These are phyloP conservation scores for Xylophagus ater DNA, from an alignment of 2,888 invertebrate genomes.

Conservation along the genomic window DNA sequence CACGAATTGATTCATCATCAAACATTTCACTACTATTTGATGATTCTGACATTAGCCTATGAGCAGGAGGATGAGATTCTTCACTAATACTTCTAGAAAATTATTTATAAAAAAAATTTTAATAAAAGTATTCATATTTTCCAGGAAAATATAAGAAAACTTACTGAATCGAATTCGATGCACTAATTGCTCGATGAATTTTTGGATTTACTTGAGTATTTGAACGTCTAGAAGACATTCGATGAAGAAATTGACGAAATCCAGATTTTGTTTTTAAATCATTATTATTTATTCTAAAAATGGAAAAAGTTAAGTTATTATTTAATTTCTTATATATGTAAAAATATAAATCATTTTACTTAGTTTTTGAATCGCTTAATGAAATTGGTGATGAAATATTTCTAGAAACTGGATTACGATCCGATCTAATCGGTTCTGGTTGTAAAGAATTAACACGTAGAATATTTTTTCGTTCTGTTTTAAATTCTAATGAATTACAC, in stretches of 20 bases:
- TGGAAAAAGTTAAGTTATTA: neutral
- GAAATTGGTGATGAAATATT: constrained; percentile 43
- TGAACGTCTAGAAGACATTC: constrained; percentile 36
- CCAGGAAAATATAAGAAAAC: constrained; percentile 13
- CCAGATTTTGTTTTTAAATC: constrained; percentile 23
- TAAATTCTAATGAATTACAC: constrained; percentile 10
- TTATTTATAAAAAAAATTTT: too few species aligned
- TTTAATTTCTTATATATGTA: constrained; percentile 4
- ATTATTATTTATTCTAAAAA: constrained; percentile 10
- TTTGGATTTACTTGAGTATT: constrained; percentile 25
- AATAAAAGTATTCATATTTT: neutral
- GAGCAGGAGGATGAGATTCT: constrained; percentile 28
- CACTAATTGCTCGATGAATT: constrained; percentile 26
- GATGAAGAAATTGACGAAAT: constrained; percentile 35
- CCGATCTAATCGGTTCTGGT: constrained; percentile 21
- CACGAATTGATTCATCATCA: constrained; percentile 29
- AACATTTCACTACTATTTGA: constrained; percentile 39
- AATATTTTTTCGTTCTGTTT: constrained; percentile 16
- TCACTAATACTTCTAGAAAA: constrained; percentile 22
- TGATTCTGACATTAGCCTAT: constrained; percentile 35
- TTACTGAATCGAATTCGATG: constrained; percentile 37
- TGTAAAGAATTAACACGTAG: constrained; percentile 35
- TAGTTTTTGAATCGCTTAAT: constrained; percentile 18
- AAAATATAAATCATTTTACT: constrained; percentile 6
- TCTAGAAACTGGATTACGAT: constrained; percentile 38